A percentile compares a stretch with the other conserved stretches of the same genome.
Evolutionary conservation across 2,113 vertebrate species (phyloP).

Genomic region (Phalacrocorax aristotelis): DNA sequence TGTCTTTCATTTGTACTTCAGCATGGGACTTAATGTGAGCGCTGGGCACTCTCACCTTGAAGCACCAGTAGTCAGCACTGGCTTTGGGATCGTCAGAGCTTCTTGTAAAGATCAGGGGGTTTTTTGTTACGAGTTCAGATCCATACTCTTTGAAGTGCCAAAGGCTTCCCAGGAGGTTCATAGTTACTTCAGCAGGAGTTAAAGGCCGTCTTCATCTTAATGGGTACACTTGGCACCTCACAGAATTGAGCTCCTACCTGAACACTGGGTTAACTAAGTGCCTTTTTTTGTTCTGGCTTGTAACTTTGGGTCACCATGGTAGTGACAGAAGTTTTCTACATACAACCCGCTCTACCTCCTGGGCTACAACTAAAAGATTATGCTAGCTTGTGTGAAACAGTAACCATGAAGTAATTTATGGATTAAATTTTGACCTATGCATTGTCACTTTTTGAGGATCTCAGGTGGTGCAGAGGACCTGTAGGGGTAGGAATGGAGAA

Average conservation of each 20-base stretch:
- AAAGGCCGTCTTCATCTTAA: neutral
- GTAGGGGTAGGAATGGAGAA: neutral
- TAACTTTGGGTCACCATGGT: neutral
- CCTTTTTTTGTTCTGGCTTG: neutral
- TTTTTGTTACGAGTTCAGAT: neutral
- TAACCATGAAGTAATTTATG: neutral
- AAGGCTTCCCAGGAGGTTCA: neutral
- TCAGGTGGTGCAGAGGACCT: neutral
- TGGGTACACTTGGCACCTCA: neutral
- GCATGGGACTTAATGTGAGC: neutral
- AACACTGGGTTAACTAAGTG: neutral
- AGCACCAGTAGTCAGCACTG: neutral
- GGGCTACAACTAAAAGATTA: neutral
- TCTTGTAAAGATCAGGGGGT: neutral
- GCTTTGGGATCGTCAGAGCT: neutral
- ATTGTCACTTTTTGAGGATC: neutral
- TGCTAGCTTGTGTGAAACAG: neutral
- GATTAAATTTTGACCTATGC: neutral
- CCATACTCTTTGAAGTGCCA: neutral
- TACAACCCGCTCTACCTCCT: neutral
- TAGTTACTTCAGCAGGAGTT: neutral
- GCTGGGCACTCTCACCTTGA: neutral
- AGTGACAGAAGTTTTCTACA: neutral
- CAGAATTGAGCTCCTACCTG: neutral
- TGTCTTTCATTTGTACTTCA: neutral